Evolutionary conservation across 2,113 vertebrate genomes (phyloP).

Genomic region (Danio rerio): GRCz12tu NC_133195.1:29867501-29868000

Average conservation of each 20-base stretch:
- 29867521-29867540: neutral
- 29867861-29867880: constrained; percentile 4
- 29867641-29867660: constrained; percentile 36
- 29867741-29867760: constrained; percentile 20
- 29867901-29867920: neutral
- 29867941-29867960: neutral
- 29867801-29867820: neutral
- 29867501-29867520: constrained; percentile 7
- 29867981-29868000: constrained; percentile 9
- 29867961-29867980: neutral
- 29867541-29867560: constrained; percentile 4
- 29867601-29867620: constrained; percentile 18
- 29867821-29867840: constrained; percentile 17
- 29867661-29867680: constrained; percentile 18
- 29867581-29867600: neutral
- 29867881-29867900: neutral
- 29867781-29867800: neutral
- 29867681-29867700: constrained; percentile 42
- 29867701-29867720: constrained; percentile 24
- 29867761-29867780: constrained; percentile 32
- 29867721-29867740: constrained; percentile 38
- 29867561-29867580: constrained; percentile 8
- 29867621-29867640: constrained; percentile 11
- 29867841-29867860: neutral
- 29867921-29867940: neutral